These are phyloP conservation scores for Microtus montanus DNA, from an alignment of 2,113 vertebrate genomes.

Conservation along the genomic window DNA sequence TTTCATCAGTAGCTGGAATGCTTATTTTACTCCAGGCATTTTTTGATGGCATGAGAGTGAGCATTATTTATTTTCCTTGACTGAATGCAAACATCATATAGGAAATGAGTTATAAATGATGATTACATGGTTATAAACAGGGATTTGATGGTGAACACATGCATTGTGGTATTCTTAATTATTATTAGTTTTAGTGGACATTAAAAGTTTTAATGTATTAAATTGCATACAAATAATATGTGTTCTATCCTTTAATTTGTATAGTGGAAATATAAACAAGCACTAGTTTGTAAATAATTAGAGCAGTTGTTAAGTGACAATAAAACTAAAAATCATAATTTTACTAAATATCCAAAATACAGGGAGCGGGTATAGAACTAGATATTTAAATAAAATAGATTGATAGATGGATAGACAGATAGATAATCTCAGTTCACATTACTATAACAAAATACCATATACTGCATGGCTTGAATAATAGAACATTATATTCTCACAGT, in stretches of 20 bases:
- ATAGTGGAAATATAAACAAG: constrained; percentile 21
- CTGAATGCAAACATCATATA: not conserved
- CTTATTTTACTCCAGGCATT: not conserved
- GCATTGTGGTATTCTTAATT: constrained; percentile 22
- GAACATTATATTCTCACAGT: not conserved
- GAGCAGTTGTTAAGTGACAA: not conserved
- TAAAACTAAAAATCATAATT: not conserved
- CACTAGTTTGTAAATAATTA: not conserved
- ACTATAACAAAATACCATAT: not conserved
- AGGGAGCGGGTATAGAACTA: not conserved
- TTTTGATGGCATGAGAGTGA: not conserved
- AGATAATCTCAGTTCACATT: not conserved
- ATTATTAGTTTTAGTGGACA: not conserved
- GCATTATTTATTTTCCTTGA: not conserved
- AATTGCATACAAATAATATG: constrained; percentile 3
- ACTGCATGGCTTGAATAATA: not conserved
- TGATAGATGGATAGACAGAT: not conserved
- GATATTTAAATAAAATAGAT: constrained; percentile 19
- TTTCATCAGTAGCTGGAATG: not conserved
- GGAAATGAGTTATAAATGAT: not conserved
- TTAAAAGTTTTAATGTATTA: constrained; percentile 20
- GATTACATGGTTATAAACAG: not conserved
- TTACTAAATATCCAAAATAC: not conserved
- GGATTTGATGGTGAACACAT: not conserved
- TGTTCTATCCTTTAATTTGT: not conserved